Evolutionary conservation across 30 jellyfish, hydroid and myxozoan species (phyloP).

Genomic region (Turritopsis dohrnii): DNA sequence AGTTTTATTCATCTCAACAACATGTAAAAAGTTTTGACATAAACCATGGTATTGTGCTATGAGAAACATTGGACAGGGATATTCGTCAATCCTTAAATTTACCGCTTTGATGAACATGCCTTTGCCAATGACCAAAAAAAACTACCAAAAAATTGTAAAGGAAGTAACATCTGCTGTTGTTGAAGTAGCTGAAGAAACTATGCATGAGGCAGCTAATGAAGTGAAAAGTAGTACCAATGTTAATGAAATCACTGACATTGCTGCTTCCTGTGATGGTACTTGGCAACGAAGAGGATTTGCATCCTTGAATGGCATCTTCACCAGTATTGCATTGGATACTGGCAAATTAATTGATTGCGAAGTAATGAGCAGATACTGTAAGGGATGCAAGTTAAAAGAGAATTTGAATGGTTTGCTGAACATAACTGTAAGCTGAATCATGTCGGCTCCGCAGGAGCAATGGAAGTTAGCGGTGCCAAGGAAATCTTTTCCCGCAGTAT

Average conservation of each 20-base stretch:
- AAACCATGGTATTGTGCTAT: no score
- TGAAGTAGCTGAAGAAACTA: no score
- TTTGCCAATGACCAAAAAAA: no score
- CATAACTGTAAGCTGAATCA: constrained; percentile 11
- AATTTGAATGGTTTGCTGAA: constrained; percentile 3
- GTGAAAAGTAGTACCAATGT: no score
- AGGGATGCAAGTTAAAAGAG: not conserved
- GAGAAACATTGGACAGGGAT: no score
- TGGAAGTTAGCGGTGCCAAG: constrained; percentile 11
- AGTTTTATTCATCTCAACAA: no score
- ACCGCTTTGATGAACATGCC: no score
- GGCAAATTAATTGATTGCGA: not conserved
- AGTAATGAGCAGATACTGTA: not conserved
- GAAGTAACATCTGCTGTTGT: no score
- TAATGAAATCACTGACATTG: not conserved
- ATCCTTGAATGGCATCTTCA: constrained; percentile 17
- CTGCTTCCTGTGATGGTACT: constrained; percentile 11
- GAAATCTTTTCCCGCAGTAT: not conserved
- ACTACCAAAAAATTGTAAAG: no score
- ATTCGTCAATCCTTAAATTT: no score
- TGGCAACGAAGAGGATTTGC: not conserved
- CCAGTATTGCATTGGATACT: not conserved
- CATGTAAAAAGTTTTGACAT: no score
- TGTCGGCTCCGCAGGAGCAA: constrained; percentile 15
- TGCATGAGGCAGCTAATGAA: no score